A percentile compares a stretch with the other conserved stretches of the same genome.
Conservation (phyloP, 2,888 invertebrate species). For the Euplagia quadripunctaria region DNA sequence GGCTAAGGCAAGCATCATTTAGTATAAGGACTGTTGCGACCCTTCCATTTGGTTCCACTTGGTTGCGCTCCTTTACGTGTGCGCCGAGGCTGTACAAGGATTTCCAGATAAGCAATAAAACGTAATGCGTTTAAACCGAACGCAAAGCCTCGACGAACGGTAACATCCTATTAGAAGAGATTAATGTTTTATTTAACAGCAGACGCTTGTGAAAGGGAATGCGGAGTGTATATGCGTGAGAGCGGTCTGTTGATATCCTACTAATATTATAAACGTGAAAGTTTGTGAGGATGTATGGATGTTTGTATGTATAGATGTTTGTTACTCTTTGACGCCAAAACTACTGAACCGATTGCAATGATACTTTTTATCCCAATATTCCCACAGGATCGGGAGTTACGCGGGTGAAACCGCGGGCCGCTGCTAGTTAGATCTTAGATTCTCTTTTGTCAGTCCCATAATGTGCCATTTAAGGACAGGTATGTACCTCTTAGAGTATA, state of each 20-base stretch:
- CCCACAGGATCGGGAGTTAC: too few relatives aligned
- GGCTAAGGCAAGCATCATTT: conserved; percentile 62
- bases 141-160: conserved; percentile 52
- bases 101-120: conserved; percentile 72
- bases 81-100: conserved; percentile 56
- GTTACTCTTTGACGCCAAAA: too few relatives aligned
- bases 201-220: conserved; percentile 41
- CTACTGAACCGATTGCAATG: too few relatives aligned
- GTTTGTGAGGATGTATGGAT: too few relatives aligned
- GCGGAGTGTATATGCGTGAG: conserved; percentile 44
- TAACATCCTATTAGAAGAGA: conserved; percentile 66
- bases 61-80: conserved; percentile 61
- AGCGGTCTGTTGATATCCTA: conserved; percentile 29
- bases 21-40: conserved; percentile 67
- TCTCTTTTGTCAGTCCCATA: conserved; percentile 45
- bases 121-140: conserved; percentile 62
- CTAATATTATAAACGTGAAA: too few relatives aligned
- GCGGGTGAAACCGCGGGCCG: too few relatives aligned
- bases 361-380: too few relatives aligned
- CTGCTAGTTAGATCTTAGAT: conserved; percentile 54
- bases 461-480: conserved; percentile 7
- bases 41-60: conserved; percentile 72
- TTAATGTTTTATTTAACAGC: conserved; percentile 63
- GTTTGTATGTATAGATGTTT: too few relatives aligned
- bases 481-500: neutral